Conservation (phyloP, 2,113 vertebrate genomes). For the Rhegmatorhina hoffmannsi region DNA sequence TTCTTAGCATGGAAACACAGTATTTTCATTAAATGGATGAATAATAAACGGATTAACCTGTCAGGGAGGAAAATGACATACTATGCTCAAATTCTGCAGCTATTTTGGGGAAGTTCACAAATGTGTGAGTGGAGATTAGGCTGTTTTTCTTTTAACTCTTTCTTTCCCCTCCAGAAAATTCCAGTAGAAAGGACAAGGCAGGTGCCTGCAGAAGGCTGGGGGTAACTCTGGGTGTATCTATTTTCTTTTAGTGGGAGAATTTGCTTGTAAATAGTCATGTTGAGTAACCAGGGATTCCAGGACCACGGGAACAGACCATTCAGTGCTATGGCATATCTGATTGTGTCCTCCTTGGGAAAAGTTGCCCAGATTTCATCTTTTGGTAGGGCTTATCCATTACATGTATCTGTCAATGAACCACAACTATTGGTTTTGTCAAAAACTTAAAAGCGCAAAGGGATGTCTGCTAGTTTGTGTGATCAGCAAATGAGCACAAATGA, state of each 20-base stretch:
- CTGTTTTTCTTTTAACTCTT: conserved; percentile 37
- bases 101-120: conserved; percentile 39
- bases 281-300: not conserved
- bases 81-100: conserved; percentile 30
- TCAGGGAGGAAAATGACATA: conserved; percentile 43
- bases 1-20: conserved; percentile 13
- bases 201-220: not conserved
- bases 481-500: not conserved
- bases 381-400: not conserved
- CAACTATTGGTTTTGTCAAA: not conserved
- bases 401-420: not conserved
- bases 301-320: not conserved
- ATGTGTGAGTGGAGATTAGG: conserved; percentile 27
- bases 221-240: not conserved
- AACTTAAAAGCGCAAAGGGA: not conserved
- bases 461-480: not conserved
- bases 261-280: not conserved
- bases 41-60: conserved; percentile 59
- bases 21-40: conserved; percentile 62
- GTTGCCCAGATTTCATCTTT: not conserved
- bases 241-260: not conserved
- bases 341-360: not conserved
- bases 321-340: not conserved
- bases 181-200: not conserved
- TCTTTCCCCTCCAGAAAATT: not conserved